Evolutionary conservation across 2,113 vertebrate genomes (phyloP).

Genomic region (Pyxicephalus adspersus): DNA sequence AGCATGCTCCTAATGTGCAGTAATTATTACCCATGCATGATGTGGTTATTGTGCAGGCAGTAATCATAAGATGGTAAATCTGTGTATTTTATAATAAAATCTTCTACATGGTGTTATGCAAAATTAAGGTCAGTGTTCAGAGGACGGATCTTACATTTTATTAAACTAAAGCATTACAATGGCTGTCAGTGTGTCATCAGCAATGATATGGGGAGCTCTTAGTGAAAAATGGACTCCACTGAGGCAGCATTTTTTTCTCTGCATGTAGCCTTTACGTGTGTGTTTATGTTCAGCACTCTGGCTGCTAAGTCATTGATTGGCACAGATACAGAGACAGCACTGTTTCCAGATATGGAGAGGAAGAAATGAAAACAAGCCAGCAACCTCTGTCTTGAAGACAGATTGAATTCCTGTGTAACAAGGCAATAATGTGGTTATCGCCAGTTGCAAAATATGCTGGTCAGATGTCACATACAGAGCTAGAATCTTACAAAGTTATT

Average conservation of each 20-base stretch:
- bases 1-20: too few species aligned
- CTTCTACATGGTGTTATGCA: too few species aligned
- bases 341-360: slow-evolving; percentile 46
- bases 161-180: too few species aligned
- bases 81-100: too few species aligned
- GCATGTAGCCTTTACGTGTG: slow-evolving; percentile 29
- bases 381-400: slow-evolving; percentile 35
- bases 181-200: neutral
- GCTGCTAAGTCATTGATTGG: slow-evolving; percentile 32
- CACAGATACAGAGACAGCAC: slow-evolving; percentile 43
- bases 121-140: too few species aligned
- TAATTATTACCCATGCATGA: too few species aligned
- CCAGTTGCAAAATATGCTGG: neutral
- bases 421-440: slow-evolving; percentile 12
- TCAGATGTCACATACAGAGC: neutral
- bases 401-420: slow-evolving; percentile 42
- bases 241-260: slow-evolving; percentile 7
- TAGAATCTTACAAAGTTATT: neutral
- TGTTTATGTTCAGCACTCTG: slow-evolving; percentile 30
- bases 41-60: too few species aligned
- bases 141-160: too few species aligned
- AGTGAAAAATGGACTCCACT: neutral
- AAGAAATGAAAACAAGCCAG: slow-evolving; percentile 35
- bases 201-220: neutral
- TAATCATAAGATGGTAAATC: too few species aligned